Evolutionary conservation across 2,113 vertebrate species (phyloP), one percentile per base, ranked within the genome.

Genomic region (Pseudorhombus dupliciocellatus): DNA sequence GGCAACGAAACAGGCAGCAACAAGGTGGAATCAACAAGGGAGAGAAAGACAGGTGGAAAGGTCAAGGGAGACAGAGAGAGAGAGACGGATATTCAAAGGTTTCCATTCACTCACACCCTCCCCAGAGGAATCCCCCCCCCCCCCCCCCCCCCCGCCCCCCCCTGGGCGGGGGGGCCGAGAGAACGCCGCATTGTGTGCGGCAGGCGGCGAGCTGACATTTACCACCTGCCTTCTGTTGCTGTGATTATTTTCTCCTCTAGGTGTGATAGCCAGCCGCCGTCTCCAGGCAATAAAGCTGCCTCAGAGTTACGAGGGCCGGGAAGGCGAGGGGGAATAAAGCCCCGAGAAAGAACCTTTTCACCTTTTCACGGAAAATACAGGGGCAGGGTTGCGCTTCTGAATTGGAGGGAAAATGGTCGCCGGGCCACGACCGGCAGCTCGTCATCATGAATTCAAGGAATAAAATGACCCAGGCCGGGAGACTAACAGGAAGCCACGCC

Each of bases 201-300:
- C 70, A 60, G 72, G 48, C 55, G 37, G 65, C 28, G 28, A 65
- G 84, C 70, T 89, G 90, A 90, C 90, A 91, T 89, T 91, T 91
- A 83, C 30, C 56, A 44, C 69, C 80, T 63, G 85, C 80, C 80
- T 86, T 78, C 73, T 84, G 80, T 73, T 84, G 82, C 74, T 79
- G 54, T 87, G 84, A 88, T 90, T 89, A 89, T 71, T 76, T 81
- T 52, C 79, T 81, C 81, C 60, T 79, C 25, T 84, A 90, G 83
- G 86, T 88, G 81, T 57, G 86, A 86, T 52, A 50, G 76, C 64
- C 57, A 12, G 65, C 42, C 58, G 59, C 66, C 22, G 46, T 34
- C 69, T 83, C 66, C 2, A 34, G 3, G 61, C 75, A 82, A 71
- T 75, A 64, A 78, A 14, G 77, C 73, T 1, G 81, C 77, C 75